Conservation (phyloP, 1,140 invertebrate species). For the Nomia melanderi region DNA sequence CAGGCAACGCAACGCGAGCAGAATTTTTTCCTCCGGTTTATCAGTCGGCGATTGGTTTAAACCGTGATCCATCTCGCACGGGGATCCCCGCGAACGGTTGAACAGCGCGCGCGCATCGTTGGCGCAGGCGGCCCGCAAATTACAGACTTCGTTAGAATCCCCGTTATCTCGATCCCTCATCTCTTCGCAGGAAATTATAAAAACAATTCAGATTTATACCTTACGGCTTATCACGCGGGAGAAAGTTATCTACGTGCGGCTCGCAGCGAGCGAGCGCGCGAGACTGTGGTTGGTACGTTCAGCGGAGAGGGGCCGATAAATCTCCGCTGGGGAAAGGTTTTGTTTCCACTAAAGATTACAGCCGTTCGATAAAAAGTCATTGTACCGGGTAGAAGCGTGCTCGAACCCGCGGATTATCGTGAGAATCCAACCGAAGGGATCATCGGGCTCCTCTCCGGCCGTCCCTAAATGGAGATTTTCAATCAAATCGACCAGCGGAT, state of each 20-base stretch:
- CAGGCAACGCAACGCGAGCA: conserved; percentile 3
- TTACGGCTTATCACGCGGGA: conserved; percentile 71
- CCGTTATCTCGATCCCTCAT: conserved; percentile 70
- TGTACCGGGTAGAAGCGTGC: conserved; percentile 33
- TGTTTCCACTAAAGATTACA: conserved; percentile 63
- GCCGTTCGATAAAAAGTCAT: conserved; percentile 62
- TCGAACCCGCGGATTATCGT: conserved; percentile 33
- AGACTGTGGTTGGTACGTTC: conserved; percentile 35
- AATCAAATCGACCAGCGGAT: not conserved
- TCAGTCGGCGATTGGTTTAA: conserved; percentile 63
- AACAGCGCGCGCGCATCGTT: conserved; percentile 34
- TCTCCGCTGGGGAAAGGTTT: conserved; percentile 58
- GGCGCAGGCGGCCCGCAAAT: conserved; percentile 65
- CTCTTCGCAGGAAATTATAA: conserved; percentile 68
- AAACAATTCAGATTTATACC: conserved; percentile 75
- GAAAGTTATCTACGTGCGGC: conserved; percentile 70
- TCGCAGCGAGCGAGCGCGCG: conserved; percentile 30
- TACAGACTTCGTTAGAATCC: conserved; percentile 73
- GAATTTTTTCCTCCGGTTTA: conserved; percentile 42
- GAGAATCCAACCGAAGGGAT: conserved; percentile 42
- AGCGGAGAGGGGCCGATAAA: conserved; percentile 55
- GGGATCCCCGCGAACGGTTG: conserved; percentile 31
- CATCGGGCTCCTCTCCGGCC: not conserved
- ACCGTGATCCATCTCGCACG: conserved; percentile 59
- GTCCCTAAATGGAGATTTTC: not conserved